These are phyloP conservation scores for Choloepus hoffmanni DNA, from an alignment of 2,113 vertebrate genomes.

Conservation along the genomic window DNA sequence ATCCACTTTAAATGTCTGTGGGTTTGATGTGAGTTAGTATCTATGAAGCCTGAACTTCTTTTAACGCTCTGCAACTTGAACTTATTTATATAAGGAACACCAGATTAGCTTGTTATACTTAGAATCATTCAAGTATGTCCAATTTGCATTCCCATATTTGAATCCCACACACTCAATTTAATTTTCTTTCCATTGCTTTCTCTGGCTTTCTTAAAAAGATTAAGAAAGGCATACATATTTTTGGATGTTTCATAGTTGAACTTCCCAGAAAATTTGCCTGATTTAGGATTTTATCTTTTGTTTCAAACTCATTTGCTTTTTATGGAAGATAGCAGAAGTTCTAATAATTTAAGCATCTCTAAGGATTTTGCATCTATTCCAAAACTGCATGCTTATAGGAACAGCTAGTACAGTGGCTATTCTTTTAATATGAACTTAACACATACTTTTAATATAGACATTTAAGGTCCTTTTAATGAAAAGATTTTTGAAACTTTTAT, in stretches of 20 bases:
- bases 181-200: constrained; percentile 56
- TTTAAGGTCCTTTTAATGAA: neutral
- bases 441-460: neutral
- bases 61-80: constrained; percentile 63
- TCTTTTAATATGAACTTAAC: neutral
- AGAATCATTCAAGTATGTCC: constrained; percentile 69
- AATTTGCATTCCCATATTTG: constrained; percentile 61
- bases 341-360: constrained; percentile 64
- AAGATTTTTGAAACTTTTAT: neutral
- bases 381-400: neutral
- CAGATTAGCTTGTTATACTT: constrained; percentile 52
- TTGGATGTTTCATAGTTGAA: constrained; percentile 52
- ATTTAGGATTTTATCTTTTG: constrained; percentile 47
- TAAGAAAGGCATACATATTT: constrained; percentile 64
- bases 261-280: constrained; percentile 64
- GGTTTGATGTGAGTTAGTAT: constrained; percentile 70
- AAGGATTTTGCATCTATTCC: constrained; percentile 35
- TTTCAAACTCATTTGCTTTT: constrained; percentile 56
- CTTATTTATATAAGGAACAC: constrained; percentile 72
- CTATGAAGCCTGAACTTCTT: constrained; percentile 76
- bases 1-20: constrained; percentile 65
- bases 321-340: constrained; percentile 58
- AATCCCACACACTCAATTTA: constrained; percentile 70
- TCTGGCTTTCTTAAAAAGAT: constrained; percentile 69
- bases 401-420: neutral